Conservation (phyloP, 1,140 invertebrate species). For the Macrobrachium rosenbergii region DNA sequence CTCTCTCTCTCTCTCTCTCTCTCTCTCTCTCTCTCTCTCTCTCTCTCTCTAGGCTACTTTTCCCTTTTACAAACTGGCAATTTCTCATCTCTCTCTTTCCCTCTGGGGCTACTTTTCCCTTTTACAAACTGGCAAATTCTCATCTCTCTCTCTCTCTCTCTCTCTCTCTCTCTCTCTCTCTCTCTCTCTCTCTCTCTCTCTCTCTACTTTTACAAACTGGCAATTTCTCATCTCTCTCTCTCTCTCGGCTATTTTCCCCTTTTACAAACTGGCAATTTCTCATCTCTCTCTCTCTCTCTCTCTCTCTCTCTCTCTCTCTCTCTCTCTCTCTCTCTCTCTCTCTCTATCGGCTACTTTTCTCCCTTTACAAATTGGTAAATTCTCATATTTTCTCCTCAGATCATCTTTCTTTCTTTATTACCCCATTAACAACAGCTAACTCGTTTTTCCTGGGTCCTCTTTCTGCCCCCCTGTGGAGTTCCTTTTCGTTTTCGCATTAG, state of each 20-base stretch:
- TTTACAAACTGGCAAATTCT: too few species aligned
- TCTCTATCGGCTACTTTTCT: neutral
- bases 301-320: neutral
- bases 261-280: neutral
- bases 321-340: constrained; percentile 2
- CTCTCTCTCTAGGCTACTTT: too few species aligned
- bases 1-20: too few species aligned
- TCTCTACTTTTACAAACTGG: neutral
- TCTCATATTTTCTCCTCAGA: too few species aligned
- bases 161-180: neutral
- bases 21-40: too few species aligned
- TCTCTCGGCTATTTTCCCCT: too few species aligned
- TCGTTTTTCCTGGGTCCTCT: too few species aligned
- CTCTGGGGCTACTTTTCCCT: neutral
- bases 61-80: neutral
- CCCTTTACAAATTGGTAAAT: neutral
- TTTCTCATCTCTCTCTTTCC: neutral
- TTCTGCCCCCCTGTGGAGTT: too few species aligned
- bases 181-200: constrained; percentile 2
- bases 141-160: neutral
- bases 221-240: neutral
- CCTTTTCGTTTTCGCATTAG: too few species aligned
- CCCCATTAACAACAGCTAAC: too few species aligned
- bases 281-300: neutral
- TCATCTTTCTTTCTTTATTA: too few species aligned